Evolutionary conservation across 2,113 vertebrate species (phyloP).

Genomic region (Opisthocomus hoazin): DNA sequence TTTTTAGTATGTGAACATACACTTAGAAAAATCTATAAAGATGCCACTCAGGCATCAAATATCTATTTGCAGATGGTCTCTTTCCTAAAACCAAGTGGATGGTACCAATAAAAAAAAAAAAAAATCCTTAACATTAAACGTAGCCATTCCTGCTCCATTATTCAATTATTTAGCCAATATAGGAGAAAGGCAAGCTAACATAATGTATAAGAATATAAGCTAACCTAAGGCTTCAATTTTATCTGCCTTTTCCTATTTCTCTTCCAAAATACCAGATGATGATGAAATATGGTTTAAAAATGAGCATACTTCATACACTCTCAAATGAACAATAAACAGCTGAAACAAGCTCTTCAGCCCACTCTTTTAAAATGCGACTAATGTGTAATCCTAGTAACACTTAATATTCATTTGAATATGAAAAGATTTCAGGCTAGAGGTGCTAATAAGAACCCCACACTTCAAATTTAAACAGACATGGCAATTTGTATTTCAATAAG

Average conservation of each 20-base stretch:
- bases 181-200: background rate
- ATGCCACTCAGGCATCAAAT: background rate
- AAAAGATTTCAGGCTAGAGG: slow-evolving; percentile 52
- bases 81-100: background rate
- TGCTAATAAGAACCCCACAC: slow-evolving; percentile 34
- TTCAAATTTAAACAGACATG: slow-evolving; percentile 14
- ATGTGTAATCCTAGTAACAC: slow-evolving; percentile 22
- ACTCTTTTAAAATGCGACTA: background rate
- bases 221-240: background rate
- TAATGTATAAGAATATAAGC: no score
- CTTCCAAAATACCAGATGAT: background rate
- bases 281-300: slow-evolving; percentile 29
- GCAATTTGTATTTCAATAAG: slow-evolving; percentile 61
- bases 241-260: background rate
- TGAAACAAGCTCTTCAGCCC: background rate
- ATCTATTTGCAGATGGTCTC: background rate
- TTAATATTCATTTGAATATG: slow-evolving; percentile 66
- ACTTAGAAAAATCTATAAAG: background rate
- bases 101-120: background rate
- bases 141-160: background rate
- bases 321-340: slow-evolving; percentile 21
- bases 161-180: background rate
- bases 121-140: background rate
- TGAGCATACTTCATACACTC: background rate
- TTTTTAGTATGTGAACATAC: background rate